Base-by-base conservation (phyloP, 2,888 invertebrate species). In the Calameuta filiformis region DNA sequence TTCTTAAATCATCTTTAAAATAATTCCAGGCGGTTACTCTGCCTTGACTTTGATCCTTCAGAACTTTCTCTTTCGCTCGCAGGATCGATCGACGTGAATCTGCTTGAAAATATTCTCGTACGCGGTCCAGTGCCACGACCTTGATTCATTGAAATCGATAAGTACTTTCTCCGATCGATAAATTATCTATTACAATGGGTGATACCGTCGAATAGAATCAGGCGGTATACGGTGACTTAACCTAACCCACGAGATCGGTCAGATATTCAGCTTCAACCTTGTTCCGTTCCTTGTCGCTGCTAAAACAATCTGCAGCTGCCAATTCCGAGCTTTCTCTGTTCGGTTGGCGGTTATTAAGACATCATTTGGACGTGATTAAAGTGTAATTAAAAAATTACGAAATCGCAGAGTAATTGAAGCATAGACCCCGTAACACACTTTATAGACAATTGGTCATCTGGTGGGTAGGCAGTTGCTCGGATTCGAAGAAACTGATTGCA, bases 321-420 rank as follows among this genome's bases (percentile, higher is more conserved):
- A 56, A 56, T 56, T 56, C 23, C 56, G 56, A 56, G 71, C 71
- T 71, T 71, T 71, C 71, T 71, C 71, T 12, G 71, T 71, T 56
- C 71, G 71, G 33, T 3, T 31, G 71, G 31, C 1, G 12, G 71
- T 9, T 9, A 71, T 71, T 71, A 71, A 71, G 71, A 71, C 33
- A 71, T 71, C 71, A 31, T 71, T 71, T 71, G 33, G 71, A 56
- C 23, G 56, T 56, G 56, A 56, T 56, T 56, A 56, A 40, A 76
- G 77, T 77, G 79, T 79, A 83, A 84, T 84, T 83, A 83, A 83
- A 83, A 83, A 83, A 84, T 85, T 83, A 84, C 83, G 81, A 84
- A 85, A 84, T 81, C 81, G 79, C 23, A 75, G 79, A 78, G 81
- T 82, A 83, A 84, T 83, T 81, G 82, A 83, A 81, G 80, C 75